These are phyloP conservation scores for Teleogryllus oceanicus DNA, from an alignment of 2,888 invertebrate species.

Conservation along the genomic window DNA sequence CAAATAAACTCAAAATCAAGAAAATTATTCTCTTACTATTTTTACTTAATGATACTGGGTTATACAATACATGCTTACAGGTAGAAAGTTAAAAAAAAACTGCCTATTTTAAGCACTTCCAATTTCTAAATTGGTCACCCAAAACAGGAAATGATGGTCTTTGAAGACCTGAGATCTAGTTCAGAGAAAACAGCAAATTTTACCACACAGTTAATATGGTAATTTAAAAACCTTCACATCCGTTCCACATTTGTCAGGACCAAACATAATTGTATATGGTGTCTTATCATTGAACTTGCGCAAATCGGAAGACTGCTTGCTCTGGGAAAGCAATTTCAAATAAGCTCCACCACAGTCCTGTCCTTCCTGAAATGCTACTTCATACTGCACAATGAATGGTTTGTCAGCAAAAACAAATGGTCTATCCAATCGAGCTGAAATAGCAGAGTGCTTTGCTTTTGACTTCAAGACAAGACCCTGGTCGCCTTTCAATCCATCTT, in stretches of 20 bases:
- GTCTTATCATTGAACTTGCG: constrained; percentile 90
- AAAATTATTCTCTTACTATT: too few species aligned
- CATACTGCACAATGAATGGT: constrained; percentile 82
- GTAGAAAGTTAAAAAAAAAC: too few species aligned
- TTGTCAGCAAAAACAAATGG: constrained; percentile 74
- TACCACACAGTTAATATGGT: background rate
- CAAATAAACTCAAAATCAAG: too few species aligned
- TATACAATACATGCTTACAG: too few species aligned
- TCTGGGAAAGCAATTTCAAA: constrained; percentile 82
- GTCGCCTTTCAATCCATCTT: constrained; percentile 77
- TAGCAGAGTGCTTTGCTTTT: constrained; percentile 95
- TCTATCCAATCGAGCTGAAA: constrained; percentile 70
- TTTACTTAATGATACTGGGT: too few species aligned
- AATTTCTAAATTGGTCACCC: too few species aligned
- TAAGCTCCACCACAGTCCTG: constrained; percentile 99
- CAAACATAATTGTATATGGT: constrained; percentile 98
- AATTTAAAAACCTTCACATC: constrained; percentile 72
- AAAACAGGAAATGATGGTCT: too few species aligned
- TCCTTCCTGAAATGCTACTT: constrained; percentile 89
- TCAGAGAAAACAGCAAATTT: too few species aligned
- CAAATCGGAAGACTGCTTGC: constrained; percentile 66
- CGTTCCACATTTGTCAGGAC: constrained; percentile 98
- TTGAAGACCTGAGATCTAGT: too few species aligned
- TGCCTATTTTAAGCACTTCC: too few species aligned
- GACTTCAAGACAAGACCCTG: constrained; percentile 84